Conservation (phyloP, 2,888 invertebrate genomes). For the Ophion slaviceki region DNA sequence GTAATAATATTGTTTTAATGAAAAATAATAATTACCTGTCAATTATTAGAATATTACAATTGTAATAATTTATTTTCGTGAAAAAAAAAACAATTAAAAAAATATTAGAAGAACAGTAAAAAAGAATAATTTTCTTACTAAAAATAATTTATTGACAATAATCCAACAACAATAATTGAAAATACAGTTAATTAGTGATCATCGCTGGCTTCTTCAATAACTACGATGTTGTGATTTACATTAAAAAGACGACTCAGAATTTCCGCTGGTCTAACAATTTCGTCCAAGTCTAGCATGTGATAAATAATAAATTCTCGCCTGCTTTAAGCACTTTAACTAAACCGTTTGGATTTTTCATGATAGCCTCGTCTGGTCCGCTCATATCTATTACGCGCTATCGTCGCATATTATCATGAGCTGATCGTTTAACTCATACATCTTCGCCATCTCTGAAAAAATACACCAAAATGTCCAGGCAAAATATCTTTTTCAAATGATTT, state of each 20-base stretch:
- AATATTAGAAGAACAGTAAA: background rate
- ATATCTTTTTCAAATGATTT: no score
- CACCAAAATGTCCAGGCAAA: no score
- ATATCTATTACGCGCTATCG: background rate
- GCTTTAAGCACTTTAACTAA: constrained; percentile 57
- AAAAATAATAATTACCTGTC: no score
- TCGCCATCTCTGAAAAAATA: background rate
- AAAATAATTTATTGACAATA: background rate
- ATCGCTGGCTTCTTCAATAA: background rate
- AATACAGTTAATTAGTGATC: background rate
- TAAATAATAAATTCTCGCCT: constrained; percentile 66
- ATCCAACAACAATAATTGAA: background rate
- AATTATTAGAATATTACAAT: no score
- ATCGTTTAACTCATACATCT: background rate
- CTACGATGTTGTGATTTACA: background rate
- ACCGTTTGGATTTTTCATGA: constrained; percentile 62
- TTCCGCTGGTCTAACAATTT: no score
- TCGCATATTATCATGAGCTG: background rate
- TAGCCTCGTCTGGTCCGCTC: constrained; percentile 17
- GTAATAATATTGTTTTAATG: background rate
- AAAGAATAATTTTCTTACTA: background rate
- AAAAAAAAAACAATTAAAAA: background rate
- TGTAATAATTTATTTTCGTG: no score
- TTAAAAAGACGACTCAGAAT: background rate
- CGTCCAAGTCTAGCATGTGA: constrained; percentile 52